These are phyloP conservation scores for Apeltes quadracus DNA, from an alignment of 2,113 vertebrate genomes.

Conservation along the genomic window DNA sequence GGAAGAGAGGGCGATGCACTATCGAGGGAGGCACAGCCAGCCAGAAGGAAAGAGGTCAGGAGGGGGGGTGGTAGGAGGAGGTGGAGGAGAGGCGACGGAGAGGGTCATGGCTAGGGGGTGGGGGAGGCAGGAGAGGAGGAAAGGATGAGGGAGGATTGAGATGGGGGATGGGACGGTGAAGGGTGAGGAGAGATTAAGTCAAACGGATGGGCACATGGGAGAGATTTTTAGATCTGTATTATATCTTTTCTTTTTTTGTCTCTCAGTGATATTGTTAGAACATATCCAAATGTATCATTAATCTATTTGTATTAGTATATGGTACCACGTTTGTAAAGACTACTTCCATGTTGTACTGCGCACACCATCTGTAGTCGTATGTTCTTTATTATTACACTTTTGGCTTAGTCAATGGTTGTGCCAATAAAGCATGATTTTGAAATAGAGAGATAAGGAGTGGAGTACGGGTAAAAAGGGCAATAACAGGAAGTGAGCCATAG, in stretches of 20 bases:
- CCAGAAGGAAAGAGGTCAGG: constrained; percentile 60
- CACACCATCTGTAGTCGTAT: background rate
- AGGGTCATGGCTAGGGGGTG: constrained; percentile 38
- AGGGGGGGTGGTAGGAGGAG: constrained; percentile 17
- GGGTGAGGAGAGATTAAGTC: constrained; percentile 25
- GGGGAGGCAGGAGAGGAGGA: constrained; percentile 11
- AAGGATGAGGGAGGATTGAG: constrained; percentile 37
- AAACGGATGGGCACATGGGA: constrained; percentile 20
- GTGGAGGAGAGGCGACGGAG: background rate
- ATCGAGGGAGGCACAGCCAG: constrained; percentile 20
- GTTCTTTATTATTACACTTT: background rate
- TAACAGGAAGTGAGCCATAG: constrained; percentile 4
- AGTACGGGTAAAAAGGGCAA: background rate
- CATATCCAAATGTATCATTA: background rate
- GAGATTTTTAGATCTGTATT: background rate
- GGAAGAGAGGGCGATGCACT: background rate
- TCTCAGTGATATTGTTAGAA: background rate
- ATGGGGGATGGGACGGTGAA: constrained; percentile 31
- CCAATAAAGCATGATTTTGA: constrained; percentile 1
- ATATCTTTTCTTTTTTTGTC: background rate
- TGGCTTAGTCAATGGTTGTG: background rate
- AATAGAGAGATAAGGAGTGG: background rate
- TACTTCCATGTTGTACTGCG: background rate
- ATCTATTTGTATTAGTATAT: background rate
- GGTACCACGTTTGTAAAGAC: background rate